Evolutionary conservation across 2,888 invertebrate genomes (phyloP).

Genomic region (Leptopterna dolabrata): DNA sequence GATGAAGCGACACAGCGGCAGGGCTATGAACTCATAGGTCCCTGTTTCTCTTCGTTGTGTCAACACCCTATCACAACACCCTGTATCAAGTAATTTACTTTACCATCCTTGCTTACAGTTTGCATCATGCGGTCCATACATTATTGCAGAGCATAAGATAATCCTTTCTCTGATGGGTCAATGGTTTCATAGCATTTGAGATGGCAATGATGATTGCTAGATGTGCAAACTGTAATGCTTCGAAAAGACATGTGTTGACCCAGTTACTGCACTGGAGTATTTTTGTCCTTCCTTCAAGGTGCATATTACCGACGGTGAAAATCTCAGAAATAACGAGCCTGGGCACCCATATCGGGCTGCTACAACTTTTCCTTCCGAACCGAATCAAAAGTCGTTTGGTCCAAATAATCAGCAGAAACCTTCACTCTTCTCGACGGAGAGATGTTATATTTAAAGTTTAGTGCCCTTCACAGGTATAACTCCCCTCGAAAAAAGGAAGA

Average conservation of each 20-base stretch:
- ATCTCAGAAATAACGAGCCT: background rate
- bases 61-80: no score
- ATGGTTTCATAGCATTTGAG: no score
- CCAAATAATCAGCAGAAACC: conserved; percentile 29
- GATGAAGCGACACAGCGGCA: no score
- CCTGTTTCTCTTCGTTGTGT: no score
- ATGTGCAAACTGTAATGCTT: no score
- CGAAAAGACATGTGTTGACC: background rate
- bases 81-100: no score
- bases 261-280: background rate
- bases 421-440: conserved; percentile 1
- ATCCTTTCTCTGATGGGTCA: no score
- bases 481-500: conserved; percentile 52
- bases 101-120: no score
- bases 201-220: no score
- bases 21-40: no score
- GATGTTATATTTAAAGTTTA: conserved; percentile 53
- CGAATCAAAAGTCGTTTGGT: background rate
- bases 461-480: conserved; percentile 51
- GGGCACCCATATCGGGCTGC: background rate
- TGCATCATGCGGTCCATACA: no score
- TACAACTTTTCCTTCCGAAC: background rate
- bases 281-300: background rate
- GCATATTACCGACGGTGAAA: background rate
- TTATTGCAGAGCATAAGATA: no score